These are phyloP conservation scores for Ptychobarbus kaznakovi DNA, from an alignment of 2,797 vertebrate genomes.

Conservation along the genomic window DNA sequence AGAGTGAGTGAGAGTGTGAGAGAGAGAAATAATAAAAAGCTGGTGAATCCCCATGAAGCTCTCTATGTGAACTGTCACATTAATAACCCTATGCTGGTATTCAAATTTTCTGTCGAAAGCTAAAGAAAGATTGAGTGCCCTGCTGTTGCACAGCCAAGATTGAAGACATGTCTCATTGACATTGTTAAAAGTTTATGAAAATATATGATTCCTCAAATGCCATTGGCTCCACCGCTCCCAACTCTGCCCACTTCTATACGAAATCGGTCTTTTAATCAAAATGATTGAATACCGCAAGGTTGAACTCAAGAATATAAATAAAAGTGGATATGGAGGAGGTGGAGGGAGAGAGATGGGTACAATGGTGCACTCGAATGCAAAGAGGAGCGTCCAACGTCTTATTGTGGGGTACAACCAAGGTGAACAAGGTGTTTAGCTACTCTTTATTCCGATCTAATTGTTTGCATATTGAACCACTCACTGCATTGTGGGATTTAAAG, in stretches of 20 bases:
- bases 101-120: slow-evolving; percentile 99
- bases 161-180: slow-evolving; percentile 93
- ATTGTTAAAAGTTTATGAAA: slow-evolving; percentile 95
- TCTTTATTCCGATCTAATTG: slow-evolving; percentile 39
- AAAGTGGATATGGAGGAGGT: slow-evolving; percentile 74
- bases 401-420: slow-evolving; percentile 30
- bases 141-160: slow-evolving; percentile 88
- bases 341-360: slow-evolving; percentile 66
- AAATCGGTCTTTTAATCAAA: slow-evolving; percentile 99
- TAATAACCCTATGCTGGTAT: slow-evolving; percentile 95
- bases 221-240: slow-evolving; percentile 89
- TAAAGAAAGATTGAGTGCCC: slow-evolving; percentile 99
- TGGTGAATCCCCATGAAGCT: slow-evolving; percentile 79
- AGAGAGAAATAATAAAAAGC: slow-evolving; percentile 74
- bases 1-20: slow-evolving; percentile 23
- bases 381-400: slow-evolving; percentile 45
- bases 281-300: slow-evolving; percentile 99
- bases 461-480: neutral
- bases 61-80: slow-evolving; percentile 91
- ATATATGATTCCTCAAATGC: slow-evolving; percentile 93
- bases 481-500: slow-evolving; percentile 9
- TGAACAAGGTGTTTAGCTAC: slow-evolving; percentile 4
- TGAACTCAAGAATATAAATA: slow-evolving; percentile 88
- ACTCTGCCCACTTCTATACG: slow-evolving; percentile 97
- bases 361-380: slow-evolving; percentile 58